Conservation (phyloP, 2,797 vertebrate species). For the Neopelma chrysocephalum region DNA sequence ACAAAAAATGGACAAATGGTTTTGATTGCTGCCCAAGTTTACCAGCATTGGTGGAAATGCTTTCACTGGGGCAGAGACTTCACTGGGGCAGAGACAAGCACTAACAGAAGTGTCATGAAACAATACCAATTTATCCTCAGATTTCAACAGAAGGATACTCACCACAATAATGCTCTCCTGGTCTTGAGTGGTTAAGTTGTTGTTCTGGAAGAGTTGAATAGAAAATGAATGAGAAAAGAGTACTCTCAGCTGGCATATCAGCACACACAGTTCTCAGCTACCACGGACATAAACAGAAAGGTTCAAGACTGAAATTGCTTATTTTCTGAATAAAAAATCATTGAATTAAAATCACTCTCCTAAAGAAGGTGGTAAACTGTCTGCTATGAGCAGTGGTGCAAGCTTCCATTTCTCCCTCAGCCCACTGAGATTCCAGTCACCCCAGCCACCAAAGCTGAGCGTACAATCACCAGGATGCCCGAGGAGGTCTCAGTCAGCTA, state of each 20-base stretch:
- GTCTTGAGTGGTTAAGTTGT: constrained; percentile 92
- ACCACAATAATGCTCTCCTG: constrained; percentile 99
- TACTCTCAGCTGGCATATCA: neutral
- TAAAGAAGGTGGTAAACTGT: neutral
- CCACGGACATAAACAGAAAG: neutral
- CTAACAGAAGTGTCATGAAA: neutral
- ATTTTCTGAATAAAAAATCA: neutral
- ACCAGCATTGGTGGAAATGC: neutral
- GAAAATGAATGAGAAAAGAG: neutral
- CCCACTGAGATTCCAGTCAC: neutral
- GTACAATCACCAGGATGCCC: neutral
- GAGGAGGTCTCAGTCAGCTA: neutral
- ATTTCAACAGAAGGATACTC: constrained; percentile 70
- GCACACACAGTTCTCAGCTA: neutral
- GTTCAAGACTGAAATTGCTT: neutral
- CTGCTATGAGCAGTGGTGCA: neutral
- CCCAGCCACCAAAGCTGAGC: neutral
- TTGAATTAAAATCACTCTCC: neutral
- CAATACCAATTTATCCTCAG: neutral
- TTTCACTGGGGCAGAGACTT: neutral
- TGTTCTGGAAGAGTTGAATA: constrained; percentile 81
- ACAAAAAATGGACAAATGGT: neutral
- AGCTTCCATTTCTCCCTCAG: neutral
- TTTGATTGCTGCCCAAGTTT: neutral
- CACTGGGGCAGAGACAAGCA: neutral